phyloP scores from a whole-genome alignment of 2,888 invertebrate genomes.

The Noctua fimbriata region DNA sequence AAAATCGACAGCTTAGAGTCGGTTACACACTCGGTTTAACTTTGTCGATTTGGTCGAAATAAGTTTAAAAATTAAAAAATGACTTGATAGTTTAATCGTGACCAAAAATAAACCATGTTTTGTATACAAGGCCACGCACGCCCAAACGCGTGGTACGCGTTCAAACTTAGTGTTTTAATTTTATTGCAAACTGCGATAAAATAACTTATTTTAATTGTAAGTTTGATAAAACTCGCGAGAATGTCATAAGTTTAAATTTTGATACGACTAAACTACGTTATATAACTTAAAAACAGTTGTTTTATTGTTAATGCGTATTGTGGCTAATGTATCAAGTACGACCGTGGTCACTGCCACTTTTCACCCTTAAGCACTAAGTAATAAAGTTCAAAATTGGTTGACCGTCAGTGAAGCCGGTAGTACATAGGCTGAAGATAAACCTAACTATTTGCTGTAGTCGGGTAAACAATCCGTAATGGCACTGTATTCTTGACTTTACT shows the following conservation, averaged over 20 bases:
- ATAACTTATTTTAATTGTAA: neutral
- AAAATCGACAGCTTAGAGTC: neutral
- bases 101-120: neutral
- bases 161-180: neutral
- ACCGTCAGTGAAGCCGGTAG: no score
- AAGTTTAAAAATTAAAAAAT: neutral
- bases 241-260: conserved; percentile 1
- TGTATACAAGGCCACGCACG: neutral
- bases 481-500: neutral
- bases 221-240: neutral
- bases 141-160: neutral
- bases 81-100: neutral
- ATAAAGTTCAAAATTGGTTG: no score
- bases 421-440: no score
- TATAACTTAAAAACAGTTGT: neutral
- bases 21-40: neutral
- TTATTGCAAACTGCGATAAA: neutral
- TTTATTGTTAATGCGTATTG: neutral
- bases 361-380: no score
- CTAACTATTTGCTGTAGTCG: no score
- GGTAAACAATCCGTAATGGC: neutral
- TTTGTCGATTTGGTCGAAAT: neutral
- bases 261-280: neutral
- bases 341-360: no score
- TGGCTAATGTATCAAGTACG: neutral